Percentiles rank a stretch among this genome's conserved stretches.
Evolutionary conservation across 2,113 vertebrate species (phyloP).

Genomic region (Solea solea): DNA sequence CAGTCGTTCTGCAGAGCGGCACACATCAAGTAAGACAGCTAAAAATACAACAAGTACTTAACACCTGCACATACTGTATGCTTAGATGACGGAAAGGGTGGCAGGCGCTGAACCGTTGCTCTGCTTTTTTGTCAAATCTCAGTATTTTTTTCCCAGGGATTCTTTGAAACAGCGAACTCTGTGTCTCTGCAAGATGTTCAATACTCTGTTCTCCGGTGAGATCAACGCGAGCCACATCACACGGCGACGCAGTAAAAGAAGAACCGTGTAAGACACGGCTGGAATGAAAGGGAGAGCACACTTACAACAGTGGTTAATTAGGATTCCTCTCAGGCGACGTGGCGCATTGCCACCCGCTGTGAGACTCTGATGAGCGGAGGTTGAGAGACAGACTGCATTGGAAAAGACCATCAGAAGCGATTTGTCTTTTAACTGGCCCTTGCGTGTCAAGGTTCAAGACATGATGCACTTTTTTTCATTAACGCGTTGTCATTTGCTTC

Average conservation of each 20-base stretch:
- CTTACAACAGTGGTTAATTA: slow-evolving; percentile 55
- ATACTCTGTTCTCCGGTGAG: slow-evolving; percentile 23
- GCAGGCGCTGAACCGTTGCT: neutral
- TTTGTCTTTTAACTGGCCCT: neutral
- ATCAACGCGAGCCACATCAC: slow-evolving; percentile 42
- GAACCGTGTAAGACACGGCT: slow-evolving; percentile 2
- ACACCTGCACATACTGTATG: slow-evolving; percentile 39
- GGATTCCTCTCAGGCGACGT: slow-evolving; percentile 36
- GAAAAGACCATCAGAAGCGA: slow-evolving; percentile 5
- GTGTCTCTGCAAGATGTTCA: slow-evolving; percentile 30
- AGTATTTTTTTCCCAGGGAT: neutral
- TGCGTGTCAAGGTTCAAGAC: slow-evolving; percentile 5
- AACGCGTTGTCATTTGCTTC: neutral
- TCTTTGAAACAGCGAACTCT: slow-evolving; percentile 49
- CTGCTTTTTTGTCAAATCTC: slow-evolving; percentile 20
- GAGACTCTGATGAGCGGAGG: neutral
- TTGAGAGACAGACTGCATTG: neutral
- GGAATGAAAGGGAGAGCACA: slow-evolving; percentile 29
- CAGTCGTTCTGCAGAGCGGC: slow-evolving; percentile 28
- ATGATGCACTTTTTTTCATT: slow-evolving; percentile 19
- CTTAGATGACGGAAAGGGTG: neutral
- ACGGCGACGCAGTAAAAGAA: slow-evolving; percentile 19
- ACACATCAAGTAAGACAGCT: slow-evolving; percentile 6
- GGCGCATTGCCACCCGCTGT: neutral
- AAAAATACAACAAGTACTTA: slow-evolving; percentile 21